Conservation (phyloP, 2,888 invertebrate species). For the Myopa testacea region DNA sequence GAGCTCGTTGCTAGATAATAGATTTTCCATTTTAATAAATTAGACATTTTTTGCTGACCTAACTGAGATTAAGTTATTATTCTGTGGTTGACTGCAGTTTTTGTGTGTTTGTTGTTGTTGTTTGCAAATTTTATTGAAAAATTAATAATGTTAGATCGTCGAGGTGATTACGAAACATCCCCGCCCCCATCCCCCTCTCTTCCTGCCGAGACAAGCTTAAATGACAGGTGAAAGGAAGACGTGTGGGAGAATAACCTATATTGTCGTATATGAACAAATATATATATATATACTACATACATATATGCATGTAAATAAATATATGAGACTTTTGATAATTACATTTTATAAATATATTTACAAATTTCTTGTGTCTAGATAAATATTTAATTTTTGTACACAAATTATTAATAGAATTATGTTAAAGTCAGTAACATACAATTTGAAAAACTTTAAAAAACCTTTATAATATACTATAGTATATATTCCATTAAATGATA, state of each 20-base stretch:
- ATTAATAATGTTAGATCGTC: constrained; percentile 14
- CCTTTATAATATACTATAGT: too few relatives aligned
- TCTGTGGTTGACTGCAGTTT: not conserved
- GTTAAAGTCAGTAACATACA: too few relatives aligned
- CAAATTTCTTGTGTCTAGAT: too few relatives aligned
- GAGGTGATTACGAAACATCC: not conserved
- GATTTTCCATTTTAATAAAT: constrained; percentile 40
- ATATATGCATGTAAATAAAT: too few relatives aligned
- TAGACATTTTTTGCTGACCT: constrained; percentile 30
- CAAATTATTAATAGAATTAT: too few relatives aligned
- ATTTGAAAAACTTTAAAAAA: too few relatives aligned
- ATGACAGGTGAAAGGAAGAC: constrained; percentile 21
- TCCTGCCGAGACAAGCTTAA: not conserved
- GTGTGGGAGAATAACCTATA: not conserved
- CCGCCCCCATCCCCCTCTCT: not conserved
- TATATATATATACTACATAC: too few relatives aligned
- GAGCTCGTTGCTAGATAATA: constrained; percentile 15
- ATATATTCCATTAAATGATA: too few relatives aligned
- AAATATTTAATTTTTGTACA: too few relatives aligned
- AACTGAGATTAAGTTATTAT: constrained; percentile 17
- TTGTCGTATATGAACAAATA: not conserved
- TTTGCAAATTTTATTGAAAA: constrained; percentile 15
- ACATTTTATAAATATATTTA: too few relatives aligned
- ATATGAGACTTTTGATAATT: too few relatives aligned
- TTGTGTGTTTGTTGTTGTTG: not conserved